phyloP scores from a whole-genome alignment of 2,797 vertebrate genomes.

The Antrozous pallidus region DNA sequence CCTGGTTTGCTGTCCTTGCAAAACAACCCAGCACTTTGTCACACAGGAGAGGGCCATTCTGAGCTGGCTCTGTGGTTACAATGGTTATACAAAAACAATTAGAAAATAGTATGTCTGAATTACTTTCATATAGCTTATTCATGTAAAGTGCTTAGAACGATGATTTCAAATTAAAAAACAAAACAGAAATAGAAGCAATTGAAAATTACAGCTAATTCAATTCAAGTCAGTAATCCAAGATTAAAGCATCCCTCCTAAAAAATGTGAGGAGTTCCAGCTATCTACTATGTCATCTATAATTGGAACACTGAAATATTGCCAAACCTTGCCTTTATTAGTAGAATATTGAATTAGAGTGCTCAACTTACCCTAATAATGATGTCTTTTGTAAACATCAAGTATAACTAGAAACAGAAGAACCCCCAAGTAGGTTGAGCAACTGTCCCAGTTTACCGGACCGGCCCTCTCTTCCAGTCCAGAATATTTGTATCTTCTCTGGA shows the following conservation, averaged over 20 bases:
- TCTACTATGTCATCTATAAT: background rate
- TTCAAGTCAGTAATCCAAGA: background rate
- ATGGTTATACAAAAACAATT: background rate
- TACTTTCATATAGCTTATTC: background rate
- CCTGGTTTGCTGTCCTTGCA: background rate
- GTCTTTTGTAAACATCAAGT: background rate
- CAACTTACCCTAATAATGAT: background rate
- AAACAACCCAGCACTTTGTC: background rate
- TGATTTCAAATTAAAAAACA: conserved; percentile 25
- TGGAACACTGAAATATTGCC: background rate
- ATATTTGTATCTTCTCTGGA: background rate
- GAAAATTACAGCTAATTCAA: background rate
- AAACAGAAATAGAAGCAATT: background rate
- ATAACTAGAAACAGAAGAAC: background rate
- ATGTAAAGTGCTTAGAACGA: background rate
- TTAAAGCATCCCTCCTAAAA: background rate
- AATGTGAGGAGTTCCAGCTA: background rate
- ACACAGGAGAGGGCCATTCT: background rate
- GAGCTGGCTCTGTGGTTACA: background rate
- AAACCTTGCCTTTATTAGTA: background rate
- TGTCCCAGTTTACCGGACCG: background rate
- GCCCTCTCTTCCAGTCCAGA: background rate
- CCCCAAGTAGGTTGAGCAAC: background rate
- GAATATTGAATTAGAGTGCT: background rate
- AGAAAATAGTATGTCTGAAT: background rate